Evolutionary conservation across 2,113 vertebrate genomes (phyloP).

Genomic region (Glareola pratincola): DNA sequence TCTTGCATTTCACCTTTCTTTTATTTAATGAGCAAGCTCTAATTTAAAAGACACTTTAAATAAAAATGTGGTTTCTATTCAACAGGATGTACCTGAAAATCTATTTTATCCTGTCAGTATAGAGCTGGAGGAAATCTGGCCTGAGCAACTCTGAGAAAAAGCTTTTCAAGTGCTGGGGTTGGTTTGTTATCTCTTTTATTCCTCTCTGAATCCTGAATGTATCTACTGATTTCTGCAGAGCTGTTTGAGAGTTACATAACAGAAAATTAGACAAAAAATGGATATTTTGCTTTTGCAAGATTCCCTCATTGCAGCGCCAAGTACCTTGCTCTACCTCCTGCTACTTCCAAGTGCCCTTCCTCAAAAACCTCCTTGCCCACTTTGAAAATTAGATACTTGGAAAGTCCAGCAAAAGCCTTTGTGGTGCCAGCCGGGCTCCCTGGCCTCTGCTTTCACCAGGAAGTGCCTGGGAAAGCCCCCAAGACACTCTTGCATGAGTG

Average conservation of each 20-base stretch:
- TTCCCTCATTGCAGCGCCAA: neutral
- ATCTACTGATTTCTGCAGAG: neutral
- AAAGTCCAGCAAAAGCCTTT: neutral
- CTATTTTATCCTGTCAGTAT: neutral
- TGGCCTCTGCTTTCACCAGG: neutral
- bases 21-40: neutral
- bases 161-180: neutral
- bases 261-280: neutral
- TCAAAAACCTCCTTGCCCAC: neutral
- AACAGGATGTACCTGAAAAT: constrained; percentile 12
- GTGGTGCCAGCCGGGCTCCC: neutral
- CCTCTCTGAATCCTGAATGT: neutral
- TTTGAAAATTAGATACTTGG: neutral
- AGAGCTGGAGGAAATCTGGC: neutral
- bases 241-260: neutral
- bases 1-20: constrained; percentile 42
- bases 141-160: neutral
- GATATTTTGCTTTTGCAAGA: neutral
- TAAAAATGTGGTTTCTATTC: constrained; percentile 19
- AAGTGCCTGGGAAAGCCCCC: neutral
- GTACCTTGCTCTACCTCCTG: neutral
- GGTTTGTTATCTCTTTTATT: neutral
- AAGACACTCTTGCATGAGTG: constrained; percentile 13
- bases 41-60: neutral
- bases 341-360: neutral